Evolutionary conservation across 1,140 invertebrate genomes (phyloP).

Genomic region (Paraescarpia echinospica): DNA sequence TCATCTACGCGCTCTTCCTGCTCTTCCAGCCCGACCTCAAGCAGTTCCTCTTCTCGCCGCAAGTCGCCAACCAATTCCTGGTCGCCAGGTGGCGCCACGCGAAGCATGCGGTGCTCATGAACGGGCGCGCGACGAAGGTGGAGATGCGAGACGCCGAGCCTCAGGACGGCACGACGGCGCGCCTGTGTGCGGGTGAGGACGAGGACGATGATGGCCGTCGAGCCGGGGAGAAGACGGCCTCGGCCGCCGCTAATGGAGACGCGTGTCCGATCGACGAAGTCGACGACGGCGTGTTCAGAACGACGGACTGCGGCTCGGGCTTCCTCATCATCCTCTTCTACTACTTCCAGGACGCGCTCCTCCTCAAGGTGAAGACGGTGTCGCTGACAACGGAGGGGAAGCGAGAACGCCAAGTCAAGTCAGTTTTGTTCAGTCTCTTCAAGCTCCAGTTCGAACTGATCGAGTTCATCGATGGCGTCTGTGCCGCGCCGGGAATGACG

Average conservation of each 20-base stretch:
- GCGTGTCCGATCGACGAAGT: not conserved
- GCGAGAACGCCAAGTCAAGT: not conserved
- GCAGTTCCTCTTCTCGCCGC: constrained; percentile 19
- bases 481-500: constrained; percentile 15
- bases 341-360: constrained; percentile 24
- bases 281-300: not conserved
- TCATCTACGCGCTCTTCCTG: constrained; percentile 23
- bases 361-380: constrained; percentile 22
- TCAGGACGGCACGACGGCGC: not conserved
- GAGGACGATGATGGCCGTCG: not conserved
- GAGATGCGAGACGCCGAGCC: not conserved
- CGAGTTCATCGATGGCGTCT: constrained; percentile 17
- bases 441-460: constrained; percentile 20
- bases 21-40: constrained; percentile 18
- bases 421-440: constrained; percentile 16
- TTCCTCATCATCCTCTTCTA: constrained; percentile 28
- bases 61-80: not conserved
- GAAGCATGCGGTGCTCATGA: constrained; percentile 7
- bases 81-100: not conserved
- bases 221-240: not conserved
- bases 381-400: not conserved
- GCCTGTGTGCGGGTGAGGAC: not conserved
- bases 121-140: not conserved
- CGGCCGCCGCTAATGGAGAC: not conserved
- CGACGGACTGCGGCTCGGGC: constrained; percentile 8